A percentile compares a stretch with the other conserved stretches of the same genome.
These are phyloP conservation scores for Neolamprologus toae DNA, from an alignment of 2,113 vertebrate genomes.

Conservation along the genomic window DNA sequence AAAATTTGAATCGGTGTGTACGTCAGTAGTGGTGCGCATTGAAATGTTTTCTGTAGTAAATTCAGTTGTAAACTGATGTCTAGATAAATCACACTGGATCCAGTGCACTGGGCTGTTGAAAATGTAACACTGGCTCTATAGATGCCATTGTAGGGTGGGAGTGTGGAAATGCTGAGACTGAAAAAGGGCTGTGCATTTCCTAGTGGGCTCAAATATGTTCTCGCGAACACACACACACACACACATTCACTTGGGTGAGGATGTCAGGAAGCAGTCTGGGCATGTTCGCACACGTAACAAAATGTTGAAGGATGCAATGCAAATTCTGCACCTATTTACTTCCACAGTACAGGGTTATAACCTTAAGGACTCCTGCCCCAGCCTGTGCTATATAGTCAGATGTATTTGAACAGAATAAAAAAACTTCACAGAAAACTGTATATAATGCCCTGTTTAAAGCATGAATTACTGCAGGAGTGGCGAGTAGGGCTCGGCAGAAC, in stretches of 20 bases:
- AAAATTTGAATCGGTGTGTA: neutral
- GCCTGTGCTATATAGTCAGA: neutral
- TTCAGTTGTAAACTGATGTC: neutral
- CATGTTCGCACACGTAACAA: slow-evolving; percentile 20
- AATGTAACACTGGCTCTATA: slow-evolving; percentile 18
- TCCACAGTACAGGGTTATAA: neutral
- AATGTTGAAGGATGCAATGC: neutral
- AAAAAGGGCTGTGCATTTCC: neutral
- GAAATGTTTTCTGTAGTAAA: neutral
- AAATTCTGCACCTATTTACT: neutral
- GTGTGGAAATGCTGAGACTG: neutral
- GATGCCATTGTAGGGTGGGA: slow-evolving; percentile 43
- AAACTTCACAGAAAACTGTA: neutral
- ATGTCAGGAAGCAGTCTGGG: neutral
- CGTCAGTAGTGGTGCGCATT: neutral
- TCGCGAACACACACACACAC: neutral
- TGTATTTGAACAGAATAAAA: neutral
- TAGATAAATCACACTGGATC: neutral
- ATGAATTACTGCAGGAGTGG: neutral
- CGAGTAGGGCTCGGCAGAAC: neutral
- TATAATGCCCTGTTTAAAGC: neutral
- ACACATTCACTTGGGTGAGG: neutral
- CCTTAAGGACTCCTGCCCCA: neutral
- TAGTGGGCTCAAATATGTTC: neutral
- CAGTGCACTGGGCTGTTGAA: neutral